Base-by-base conservation (phyloP, 2,113 vertebrate genomes). In the Elephas maximus region DNA sequence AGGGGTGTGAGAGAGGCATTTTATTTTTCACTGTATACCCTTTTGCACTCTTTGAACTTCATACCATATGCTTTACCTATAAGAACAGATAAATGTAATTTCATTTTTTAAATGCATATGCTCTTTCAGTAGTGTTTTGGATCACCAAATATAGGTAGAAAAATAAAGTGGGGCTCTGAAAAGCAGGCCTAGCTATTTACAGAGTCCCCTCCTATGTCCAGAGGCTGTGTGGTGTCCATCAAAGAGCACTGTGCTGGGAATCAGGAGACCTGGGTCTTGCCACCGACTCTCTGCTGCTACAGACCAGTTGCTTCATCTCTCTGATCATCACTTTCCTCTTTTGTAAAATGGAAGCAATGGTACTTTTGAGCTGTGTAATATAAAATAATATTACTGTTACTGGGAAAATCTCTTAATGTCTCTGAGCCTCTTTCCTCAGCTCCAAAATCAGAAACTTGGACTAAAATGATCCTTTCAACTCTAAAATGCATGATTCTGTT, bases 391-490 rank as follows among this genome's bases (percentile, higher is more conserved):
- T 14, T 37, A 82, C 45, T 73, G n/a, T 26, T 88, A 12, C n/a
- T 74, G 24, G 28, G 21, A 15, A 89, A 73, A 89, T 69, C 33
- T 84, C 45, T 41, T 93, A 57, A 60, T 51, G 51, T 33, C 44
- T 83, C 60, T 81, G 73, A 28, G 65, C 33, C 37, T 81, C 76
- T 80, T 93, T 88, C 41, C 21, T 90, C 67, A 65, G 63, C 91
- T 81, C 44, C 60, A 73, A 87, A 96, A 91, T 88, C 24, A 48
- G 41, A 82, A 93, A 82, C 17, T 73, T 82, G 62, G 53, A 62
- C 37, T 94, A 90, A 94, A 94, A 96, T 23, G 33, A 87, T 24
- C 14, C 85, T 90, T 94, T 88, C 45, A 28, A 51, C 73, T 88
- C 21, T 51, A 82, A 80, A 51, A 48, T 20, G 5, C 18, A 76